Evolutionary conservation across 2,888 invertebrate species (phyloP), one percentile per base, ranked within the genome.

Genomic region (Agriopis aurantiaria): DNA sequence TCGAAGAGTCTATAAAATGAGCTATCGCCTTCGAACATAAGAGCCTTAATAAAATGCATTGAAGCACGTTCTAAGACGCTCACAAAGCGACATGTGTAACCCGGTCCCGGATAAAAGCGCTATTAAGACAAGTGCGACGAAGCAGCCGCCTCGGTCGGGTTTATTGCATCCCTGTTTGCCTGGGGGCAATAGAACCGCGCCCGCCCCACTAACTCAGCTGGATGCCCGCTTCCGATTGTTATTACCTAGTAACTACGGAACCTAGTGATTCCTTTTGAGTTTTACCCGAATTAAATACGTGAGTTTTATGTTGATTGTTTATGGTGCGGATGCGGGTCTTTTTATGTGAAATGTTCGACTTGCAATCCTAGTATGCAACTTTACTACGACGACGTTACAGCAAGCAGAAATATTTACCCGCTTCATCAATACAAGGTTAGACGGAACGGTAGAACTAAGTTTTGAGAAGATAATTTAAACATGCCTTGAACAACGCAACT

Each of bases 131-230:
- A 23, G 46, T 48, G 46, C 33, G 46, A 23, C 23, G 58, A 43
- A 57, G 56, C 56, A 57, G 83, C 82, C 88, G 82, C 83, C 88
- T 90, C 9, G 85, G 82, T 79, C 84, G 83, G 86, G 87, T 90
- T 91, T 92, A 92, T 92, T 92, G 91, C 91, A 88, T 89, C 88
- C 88, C 82, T 92, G 90, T 92, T 92, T 91, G 89, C 88, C 84
- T 83, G 81, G 80, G 83, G 85, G 88, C 91, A 91, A 91, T 89
- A 90, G 88, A 78, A 77, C 81, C 76, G 55, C 79, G 82, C 80
- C 86, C 83, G 84, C 83, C 86, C 82, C 80, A 77, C 81, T 86
- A 85, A 87, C 86, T 86, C 85, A 82, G 82, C 84, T 79, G 79
- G 84, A 83, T 81, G 76, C 83, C 80, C 83, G 83, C 83, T 89